Conservation (phyloP, 2,797 vertebrate species). For the Tokudaia tokunoshimensis region DNA sequence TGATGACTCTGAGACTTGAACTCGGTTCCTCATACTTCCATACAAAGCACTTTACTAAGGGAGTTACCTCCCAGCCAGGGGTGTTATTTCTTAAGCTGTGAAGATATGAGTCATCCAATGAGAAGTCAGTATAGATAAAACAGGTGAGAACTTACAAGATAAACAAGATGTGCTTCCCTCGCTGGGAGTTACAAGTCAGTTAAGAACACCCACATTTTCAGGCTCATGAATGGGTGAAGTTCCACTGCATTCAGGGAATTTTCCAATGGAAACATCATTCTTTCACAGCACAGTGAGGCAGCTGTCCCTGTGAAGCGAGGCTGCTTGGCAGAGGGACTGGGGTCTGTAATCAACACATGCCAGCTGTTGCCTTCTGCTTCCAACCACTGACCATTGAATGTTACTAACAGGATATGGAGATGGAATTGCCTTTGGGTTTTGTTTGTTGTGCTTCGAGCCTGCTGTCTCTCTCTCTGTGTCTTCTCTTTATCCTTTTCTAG, state of each 20-base stretch:
- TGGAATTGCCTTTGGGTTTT: conserved; percentile 74
- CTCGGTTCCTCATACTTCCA: neutral
- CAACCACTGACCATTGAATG: conserved; percentile 80
- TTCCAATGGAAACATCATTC: conserved; percentile 67
- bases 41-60: neutral
- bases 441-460: conserved; percentile 42
- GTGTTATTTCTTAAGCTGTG: neutral
- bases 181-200: conserved; percentile 6
- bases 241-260: conserved; percentile 71
- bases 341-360: conserved; percentile 73
- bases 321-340: conserved; percentile 64
- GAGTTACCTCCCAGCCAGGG: neutral
- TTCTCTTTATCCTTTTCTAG: neutral
- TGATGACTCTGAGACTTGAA: neutral
- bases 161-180: neutral
- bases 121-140: conserved; percentile 40
- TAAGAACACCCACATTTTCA: neutral
- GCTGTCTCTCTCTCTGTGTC: neutral
- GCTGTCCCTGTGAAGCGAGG: neutral
- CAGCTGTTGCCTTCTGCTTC: conserved; percentile 74
- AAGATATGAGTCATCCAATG: neutral
- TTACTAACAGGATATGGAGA: conserved; percentile 72
- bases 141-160: neutral
- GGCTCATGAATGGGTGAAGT: neutral
- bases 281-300: conserved; percentile 45